Evolutionary conservation across 2,888 invertebrate species (phyloP).

Genomic region (Platerodrilus igneus): DNA sequence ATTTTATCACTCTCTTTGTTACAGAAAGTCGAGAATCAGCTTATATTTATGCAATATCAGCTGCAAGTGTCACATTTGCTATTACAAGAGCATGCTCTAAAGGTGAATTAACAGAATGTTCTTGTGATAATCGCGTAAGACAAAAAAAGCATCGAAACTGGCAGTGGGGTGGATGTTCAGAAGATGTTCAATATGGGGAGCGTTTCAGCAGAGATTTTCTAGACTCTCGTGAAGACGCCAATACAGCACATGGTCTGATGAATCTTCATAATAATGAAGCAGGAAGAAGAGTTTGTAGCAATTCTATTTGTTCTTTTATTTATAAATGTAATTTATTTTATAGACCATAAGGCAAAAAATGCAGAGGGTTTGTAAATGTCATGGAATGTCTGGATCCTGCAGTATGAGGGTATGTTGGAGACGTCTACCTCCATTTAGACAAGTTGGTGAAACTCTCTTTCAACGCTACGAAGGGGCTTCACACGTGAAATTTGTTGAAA

Average conservation of each 20-base stretch:
- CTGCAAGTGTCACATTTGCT: slow-evolving; percentile 85
- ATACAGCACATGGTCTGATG: slow-evolving; percentile 73
- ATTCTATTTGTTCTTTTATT: slow-evolving; percentile 8
- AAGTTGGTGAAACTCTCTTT: slow-evolving; percentile 72
- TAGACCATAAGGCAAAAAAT: slow-evolving; percentile 69
- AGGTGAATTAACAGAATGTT: slow-evolving; percentile 82
- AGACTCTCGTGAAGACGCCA: slow-evolving; percentile 72
- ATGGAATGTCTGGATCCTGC: slow-evolving; percentile 91
- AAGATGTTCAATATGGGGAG: slow-evolving; percentile 82
- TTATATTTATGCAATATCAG: slow-evolving; percentile 82
- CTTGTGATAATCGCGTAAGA: slow-evolving; percentile 78
- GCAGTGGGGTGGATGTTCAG: slow-evolving; percentile 94
- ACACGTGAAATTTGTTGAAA: slow-evolving; percentile 69
- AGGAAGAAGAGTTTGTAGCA: slow-evolving; percentile 68
- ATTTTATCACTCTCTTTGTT: slow-evolving; percentile 34
- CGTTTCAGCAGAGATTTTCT: slow-evolving; percentile 82
- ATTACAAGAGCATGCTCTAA: slow-evolving; percentile 83
- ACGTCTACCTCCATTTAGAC: slow-evolving; percentile 69
- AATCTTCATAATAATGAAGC: slow-evolving; percentile 92
- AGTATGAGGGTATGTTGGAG: slow-evolving; percentile 89
- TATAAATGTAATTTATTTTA: slow-evolving; percentile 18
- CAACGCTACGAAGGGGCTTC: slow-evolving; percentile 84
- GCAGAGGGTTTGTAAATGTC: slow-evolving; percentile 88
- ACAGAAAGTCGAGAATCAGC: slow-evolving; percentile 86
- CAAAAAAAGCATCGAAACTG: slow-evolving; percentile 65